These are phyloP conservation scores for Callitettix versicolor DNA, from an alignment of 1,140 invertebrate species.

Conservation along the genomic window DNA sequence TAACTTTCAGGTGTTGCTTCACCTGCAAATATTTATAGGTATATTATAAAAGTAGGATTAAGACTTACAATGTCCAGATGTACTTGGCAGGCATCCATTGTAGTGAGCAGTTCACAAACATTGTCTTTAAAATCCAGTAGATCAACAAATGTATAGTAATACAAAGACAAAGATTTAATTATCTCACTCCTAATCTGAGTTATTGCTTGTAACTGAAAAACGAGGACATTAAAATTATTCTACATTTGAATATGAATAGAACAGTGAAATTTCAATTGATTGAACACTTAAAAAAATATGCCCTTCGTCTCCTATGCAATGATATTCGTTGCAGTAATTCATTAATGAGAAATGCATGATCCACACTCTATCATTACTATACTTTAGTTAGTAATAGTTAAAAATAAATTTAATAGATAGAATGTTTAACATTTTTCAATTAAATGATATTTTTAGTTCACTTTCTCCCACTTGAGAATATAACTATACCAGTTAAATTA, in stretches of 20 bases:
- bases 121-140: constrained; percentile 97
- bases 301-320: neutral
- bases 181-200: constrained; percentile 82
- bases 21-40: too few species aligned
- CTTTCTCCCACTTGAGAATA: too few species aligned
- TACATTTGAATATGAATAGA: too few species aligned
- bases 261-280: neutral
- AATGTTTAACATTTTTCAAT: too few species aligned
- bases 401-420: too few species aligned
- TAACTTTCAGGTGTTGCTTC: too few species aligned
- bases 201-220: constrained; percentile 59
- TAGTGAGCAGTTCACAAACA: constrained; percentile 90
- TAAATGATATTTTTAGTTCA: too few species aligned
- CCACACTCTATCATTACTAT: too few species aligned
- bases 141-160: constrained; percentile 99
- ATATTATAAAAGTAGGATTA: neutral
- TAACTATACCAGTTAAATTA: too few species aligned
- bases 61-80: constrained; percentile 77
- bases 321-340: too few species aligned
- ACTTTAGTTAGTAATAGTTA: too few species aligned
- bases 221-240: constrained; percentile 1
- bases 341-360: too few species aligned
- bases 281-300: neutral
- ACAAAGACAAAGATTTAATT: constrained; percentile 90
- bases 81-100: constrained; percentile 94